Evolutionary conservation across 2,113 vertebrate species (phyloP), one percentile per base, ranked within the genome.

Genomic region (Hippocampus abdominalis): DNA sequence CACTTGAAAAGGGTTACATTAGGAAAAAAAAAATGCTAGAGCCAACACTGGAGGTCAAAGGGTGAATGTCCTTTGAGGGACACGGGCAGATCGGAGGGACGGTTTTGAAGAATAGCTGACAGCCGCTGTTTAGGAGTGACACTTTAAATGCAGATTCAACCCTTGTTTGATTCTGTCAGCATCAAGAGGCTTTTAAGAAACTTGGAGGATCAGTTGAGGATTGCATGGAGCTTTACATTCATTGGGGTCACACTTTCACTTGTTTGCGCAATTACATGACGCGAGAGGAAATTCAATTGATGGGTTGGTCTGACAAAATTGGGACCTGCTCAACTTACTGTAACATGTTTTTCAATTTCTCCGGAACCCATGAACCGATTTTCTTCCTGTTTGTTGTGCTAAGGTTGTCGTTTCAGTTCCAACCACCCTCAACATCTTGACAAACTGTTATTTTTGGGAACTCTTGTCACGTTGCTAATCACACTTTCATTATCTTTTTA

Each of bases 141-240:
- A 64, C 79, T 79, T 80, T 81, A 81, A 72, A 62, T 63, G 39
- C 59, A 63, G 61, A 40, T 63, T 63, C 20, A 36, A n/a, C 15
- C 15, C 1, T 16, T 40, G 59, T 21, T 62, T 12, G 20, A 40
- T 4, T 10, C 20, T n/a, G 18, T 20, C 1, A 16, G 18, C 21
- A n/a, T 64, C 39, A n/a, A 64, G n/a, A 23, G 51, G 51, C 21
- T 54, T 54, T 54, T 51, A 51, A 51, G 8, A 51, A 51, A 20
- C 49, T 51, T 54, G 48, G 18, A 49, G 18, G 42, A 44, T 44
- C 46, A 49, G 13, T 11, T 15, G 11, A 25, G 23, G 57, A 60
- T 57, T 12, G 54, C 15, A 25, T 1, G 9, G 23, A 23, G n/a
- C 54, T 27, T 56, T 57, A 27, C 54, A 27, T 32, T 60, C 27